phyloP scores from a whole-genome alignment of 1,140 invertebrate species.

The Cydia strobilella region DNA sequence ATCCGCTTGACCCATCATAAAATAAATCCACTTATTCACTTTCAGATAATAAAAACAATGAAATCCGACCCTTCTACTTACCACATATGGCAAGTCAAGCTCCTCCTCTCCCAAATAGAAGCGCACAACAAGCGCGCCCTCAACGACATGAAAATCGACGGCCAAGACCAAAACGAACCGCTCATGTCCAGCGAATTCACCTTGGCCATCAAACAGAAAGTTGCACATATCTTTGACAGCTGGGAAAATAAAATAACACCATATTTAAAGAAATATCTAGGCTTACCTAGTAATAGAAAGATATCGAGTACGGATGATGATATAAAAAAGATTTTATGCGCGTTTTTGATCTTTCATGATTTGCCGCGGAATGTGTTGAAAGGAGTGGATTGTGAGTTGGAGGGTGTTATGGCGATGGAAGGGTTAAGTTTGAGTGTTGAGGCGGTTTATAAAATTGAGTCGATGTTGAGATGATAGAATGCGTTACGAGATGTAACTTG shows the following conservation, averaged over 20 bases:
- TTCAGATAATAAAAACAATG: slow-evolving; percentile 77
- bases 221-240: slow-evolving; percentile 77
- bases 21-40: slow-evolving; percentile 48
- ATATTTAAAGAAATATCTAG: slow-evolving; percentile 76
- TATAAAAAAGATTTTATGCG: slow-evolving; percentile 73
- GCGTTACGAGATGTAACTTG: slow-evolving; percentile 30
- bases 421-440: slow-evolving; percentile 55
- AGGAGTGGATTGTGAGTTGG: slow-evolving; percentile 57
- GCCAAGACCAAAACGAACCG: slow-evolving; percentile 56
- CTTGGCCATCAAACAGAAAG: slow-evolving; percentile 81
- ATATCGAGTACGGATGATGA: slow-evolving; percentile 51
- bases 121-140: slow-evolving; percentile 47
- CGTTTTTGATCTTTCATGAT: slow-evolving; percentile 83
- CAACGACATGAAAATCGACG: slow-evolving; percentile 58
- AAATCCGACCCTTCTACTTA: slow-evolving; percentile 74
- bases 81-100: slow-evolving; percentile 85
- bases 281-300: slow-evolving; percentile 52
- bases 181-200: slow-evolving; percentile 70
- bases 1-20: too few relatives aligned
- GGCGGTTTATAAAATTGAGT: slow-evolving; percentile 59
- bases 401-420: slow-evolving; percentile 59
- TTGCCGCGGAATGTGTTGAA: slow-evolving; percentile 75
- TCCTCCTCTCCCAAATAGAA: slow-evolving; percentile 80
- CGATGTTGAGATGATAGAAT: slow-evolving; percentile 65
- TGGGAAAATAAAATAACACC: slow-evolving; percentile 80